These are phyloP conservation scores for Arion vulgaris DNA, from an alignment of 1,140 invertebrate species.

Conservation along the genomic window DNA sequence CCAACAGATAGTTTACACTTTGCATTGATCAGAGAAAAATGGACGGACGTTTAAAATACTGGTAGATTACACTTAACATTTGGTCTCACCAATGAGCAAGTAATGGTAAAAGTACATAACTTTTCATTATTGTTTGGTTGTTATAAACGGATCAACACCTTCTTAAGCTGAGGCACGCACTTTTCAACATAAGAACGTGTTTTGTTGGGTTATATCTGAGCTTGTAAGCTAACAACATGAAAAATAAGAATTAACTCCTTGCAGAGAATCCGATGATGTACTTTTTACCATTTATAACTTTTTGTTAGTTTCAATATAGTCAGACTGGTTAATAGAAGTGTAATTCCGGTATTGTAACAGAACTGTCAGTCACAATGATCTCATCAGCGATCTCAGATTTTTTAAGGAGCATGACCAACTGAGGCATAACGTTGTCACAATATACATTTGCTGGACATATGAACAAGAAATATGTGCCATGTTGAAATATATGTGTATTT, in stretches of 20 bases:
- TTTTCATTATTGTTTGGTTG: background rate
- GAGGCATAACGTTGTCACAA: background rate
- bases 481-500: background rate
- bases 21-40: slow-evolving; percentile 10
- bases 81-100: background rate
- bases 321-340: too few species aligned
- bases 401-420: background rate
- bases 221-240: too few species aligned
- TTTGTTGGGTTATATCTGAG: too few species aligned
- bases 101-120: background rate
- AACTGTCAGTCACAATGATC: background rate
- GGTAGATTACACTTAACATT: background rate
- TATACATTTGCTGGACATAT: background rate
- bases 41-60: background rate
- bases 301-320: background rate
- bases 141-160: too few species aligned
- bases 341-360: too few species aligned
- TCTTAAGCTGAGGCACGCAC: too few species aligned
- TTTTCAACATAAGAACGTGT: too few species aligned
- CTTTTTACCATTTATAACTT: background rate
- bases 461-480: background rate
- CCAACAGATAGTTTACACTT: slow-evolving; percentile 35
- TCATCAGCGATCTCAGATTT: background rate
- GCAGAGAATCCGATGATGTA: background rate
- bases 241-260: too few species aligned